Evolutionary conservation across 2,888 invertebrate genomes (phyloP).

Genomic region (Ligdia adustata): DNA sequence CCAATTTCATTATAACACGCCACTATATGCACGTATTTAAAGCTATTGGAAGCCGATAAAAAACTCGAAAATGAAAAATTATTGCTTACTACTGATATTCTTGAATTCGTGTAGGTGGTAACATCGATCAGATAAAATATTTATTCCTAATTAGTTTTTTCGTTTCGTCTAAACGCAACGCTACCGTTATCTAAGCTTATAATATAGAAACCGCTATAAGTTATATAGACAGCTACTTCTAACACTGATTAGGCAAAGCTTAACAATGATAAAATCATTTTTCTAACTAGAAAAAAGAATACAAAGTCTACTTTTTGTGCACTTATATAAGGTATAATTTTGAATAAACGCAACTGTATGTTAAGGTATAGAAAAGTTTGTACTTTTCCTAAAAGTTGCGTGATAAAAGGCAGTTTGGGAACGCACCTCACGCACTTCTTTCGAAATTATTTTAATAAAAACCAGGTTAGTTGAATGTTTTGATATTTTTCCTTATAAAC

Average conservation of each 20-base stretch:
- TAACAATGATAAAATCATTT: slow-evolving; percentile 33
- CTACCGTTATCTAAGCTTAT: slow-evolving; percentile 66
- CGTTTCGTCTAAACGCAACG: slow-evolving; percentile 52
- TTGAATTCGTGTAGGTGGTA: slow-evolving; percentile 27
- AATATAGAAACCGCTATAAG: slow-evolving; percentile 60
- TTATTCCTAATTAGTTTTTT: slow-evolving; percentile 59
- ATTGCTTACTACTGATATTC: slow-evolving; percentile 18
- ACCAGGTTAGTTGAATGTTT: slow-evolving; percentile 75
- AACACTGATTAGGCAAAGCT: slow-evolving; percentile 65
- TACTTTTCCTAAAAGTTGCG: slow-evolving; percentile 56
- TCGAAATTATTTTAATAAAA: slow-evolving; percentile 81
- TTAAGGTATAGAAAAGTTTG: slow-evolving; percentile 49
- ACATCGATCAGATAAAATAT: slow-evolving; percentile 40
- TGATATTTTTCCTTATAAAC: slow-evolving; percentile 56
- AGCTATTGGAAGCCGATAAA: slow-evolving; percentile 22
- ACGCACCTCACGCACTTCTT: slow-evolving; percentile 74
- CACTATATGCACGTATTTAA: slow-evolving; percentile 14
- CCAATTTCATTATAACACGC: slow-evolving; percentile 10
- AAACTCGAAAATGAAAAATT: slow-evolving; percentile 23
- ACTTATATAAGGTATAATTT: slow-evolving; percentile 41
- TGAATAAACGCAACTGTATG: slow-evolving; percentile 32
- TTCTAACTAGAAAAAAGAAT: too few relatives aligned
- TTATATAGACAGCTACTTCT: slow-evolving; percentile 67
- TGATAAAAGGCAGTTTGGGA: slow-evolving; percentile 65
- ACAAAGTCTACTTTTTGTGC: too few relatives aligned